These are phyloP conservation scores for Planococcus citri DNA, from an alignment of 1,140 invertebrate genomes.

Conservation along the genomic window DNA sequence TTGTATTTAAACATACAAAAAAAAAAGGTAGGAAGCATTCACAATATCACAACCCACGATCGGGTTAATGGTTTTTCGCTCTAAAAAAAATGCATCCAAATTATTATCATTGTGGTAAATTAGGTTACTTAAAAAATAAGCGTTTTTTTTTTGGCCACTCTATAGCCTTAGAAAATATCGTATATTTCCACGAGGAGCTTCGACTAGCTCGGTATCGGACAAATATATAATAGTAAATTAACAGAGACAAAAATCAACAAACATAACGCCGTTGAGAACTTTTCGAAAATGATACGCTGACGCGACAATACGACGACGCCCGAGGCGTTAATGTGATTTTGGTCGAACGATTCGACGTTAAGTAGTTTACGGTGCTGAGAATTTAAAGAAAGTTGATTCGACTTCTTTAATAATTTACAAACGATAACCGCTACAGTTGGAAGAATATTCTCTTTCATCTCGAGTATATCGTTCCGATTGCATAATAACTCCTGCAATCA, in stretches of 20 bases:
- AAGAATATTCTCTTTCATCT: constrained; percentile 19
- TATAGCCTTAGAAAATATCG: background rate
- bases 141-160: background rate
- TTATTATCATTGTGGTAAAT: background rate
- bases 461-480: constrained; percentile 14
- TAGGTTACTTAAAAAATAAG: constrained; percentile 1
- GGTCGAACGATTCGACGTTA: background rate
- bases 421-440: constrained; percentile 11
- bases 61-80: background rate
- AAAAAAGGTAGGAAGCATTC: background rate
- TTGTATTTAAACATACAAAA: constrained; percentile 1
- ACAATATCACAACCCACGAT: background rate
- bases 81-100: background rate
- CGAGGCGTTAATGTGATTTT: constrained; percentile 12
- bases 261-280: background rate
- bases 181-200: too few species aligned
- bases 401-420: constrained; percentile 5
- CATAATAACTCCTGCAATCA: constrained; percentile 17
- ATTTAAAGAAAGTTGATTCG: background rate
- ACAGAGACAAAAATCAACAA: constrained; percentile 10
- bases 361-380: background rate
- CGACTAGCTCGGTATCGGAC: background rate
- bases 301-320: background rate
- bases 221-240: constrained; percentile 5
- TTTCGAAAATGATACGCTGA: background rate